A percentile compares a stretch with the other conserved stretches of the same genome.
Evolutionary conservation across 2,113 vertebrate species (phyloP).

Genomic region (Zosterops borbonicus): DNA sequence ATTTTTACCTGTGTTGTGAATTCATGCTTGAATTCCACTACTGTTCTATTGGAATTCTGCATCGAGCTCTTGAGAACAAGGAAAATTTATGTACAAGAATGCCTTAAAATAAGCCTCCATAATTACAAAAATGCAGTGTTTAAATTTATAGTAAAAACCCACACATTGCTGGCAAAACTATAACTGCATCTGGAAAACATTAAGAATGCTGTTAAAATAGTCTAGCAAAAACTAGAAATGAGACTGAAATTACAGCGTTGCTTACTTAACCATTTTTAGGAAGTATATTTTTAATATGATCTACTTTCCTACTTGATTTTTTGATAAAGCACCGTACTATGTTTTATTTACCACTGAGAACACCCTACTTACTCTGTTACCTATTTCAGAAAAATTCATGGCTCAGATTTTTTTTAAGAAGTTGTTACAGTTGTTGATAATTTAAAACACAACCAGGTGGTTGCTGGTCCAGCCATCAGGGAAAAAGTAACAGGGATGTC

Average conservation of each 20-base stretch:
- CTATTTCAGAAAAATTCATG: background rate
- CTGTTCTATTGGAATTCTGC: slow-evolving; percentile 46
- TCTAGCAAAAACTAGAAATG: slow-evolving; percentile 30
- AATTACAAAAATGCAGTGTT: slow-evolving; percentile 90
- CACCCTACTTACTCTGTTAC: background rate
- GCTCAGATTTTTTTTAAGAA: background rate
- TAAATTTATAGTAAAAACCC: slow-evolving; percentile 92
- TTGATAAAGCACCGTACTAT: background rate
- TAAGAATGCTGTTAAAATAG: slow-evolving; percentile 77
- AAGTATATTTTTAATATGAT: background rate
- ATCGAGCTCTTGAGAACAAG: slow-evolving; percentile 31
- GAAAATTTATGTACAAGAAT: slow-evolving; percentile 70
- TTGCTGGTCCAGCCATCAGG: background rate
- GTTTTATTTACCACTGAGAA: background rate
- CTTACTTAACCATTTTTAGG: slow-evolving; percentile 59
- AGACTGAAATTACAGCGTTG: slow-evolving; percentile 56
- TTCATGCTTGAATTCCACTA: slow-evolving; percentile 28
- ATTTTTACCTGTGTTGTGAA: background rate
- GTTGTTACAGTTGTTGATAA: background rate
- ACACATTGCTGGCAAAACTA: slow-evolving; percentile 81
- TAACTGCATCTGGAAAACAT: slow-evolving; percentile 85
- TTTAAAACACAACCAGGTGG: background rate
- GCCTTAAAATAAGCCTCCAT: slow-evolving; percentile 83
- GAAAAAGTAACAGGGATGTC: background rate
- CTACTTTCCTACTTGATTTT: background rate